Evolutionary conservation across 1,140 invertebrate genomes (phyloP).

Genomic region (Drosophila ohnishii): DNA sequence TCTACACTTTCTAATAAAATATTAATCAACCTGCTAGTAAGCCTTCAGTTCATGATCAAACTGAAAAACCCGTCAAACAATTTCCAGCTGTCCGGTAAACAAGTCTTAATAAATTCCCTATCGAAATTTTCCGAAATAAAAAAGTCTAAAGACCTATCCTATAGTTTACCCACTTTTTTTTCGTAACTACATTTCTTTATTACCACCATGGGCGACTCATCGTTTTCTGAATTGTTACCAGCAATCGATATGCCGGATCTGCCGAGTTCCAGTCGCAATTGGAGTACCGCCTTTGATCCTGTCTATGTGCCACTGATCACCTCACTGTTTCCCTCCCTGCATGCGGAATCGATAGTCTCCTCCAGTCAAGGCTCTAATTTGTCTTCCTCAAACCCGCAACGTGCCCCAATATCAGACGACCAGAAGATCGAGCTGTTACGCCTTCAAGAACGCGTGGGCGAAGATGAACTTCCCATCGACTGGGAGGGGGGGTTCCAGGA

Average conservation of each 20-base stretch:
- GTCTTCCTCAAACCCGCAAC: neutral
- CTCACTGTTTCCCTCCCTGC: constrained; percentile 3
- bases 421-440: constrained; percentile 39
- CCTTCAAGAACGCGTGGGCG: constrained; percentile 1
- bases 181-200: neutral
- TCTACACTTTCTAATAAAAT: no score
- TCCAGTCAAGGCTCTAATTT: no score
- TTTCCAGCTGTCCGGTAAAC: constrained; percentile 13
- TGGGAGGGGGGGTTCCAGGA: constrained; percentile 1
- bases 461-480: neutral
- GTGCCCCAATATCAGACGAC: constrained; percentile 50
- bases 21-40: neutral
- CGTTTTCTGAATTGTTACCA: constrained; percentile 41
- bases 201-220: constrained; percentile 37
- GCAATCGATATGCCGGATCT: constrained; percentile 10
- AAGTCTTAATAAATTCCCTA: constrained; percentile 16
- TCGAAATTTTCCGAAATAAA: constrained; percentile 25
- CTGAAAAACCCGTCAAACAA: neutral
- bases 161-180: neutral
- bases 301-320: constrained; percentile 7
- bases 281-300: neutral
- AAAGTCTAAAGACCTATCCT: neutral
- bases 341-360: neutral
- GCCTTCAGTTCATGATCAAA: neutral
- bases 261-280: neutral